Evolutionary conservation across 2,888 invertebrate species (phyloP).

Genomic region (Falcaria lacertinaria): DNA sequence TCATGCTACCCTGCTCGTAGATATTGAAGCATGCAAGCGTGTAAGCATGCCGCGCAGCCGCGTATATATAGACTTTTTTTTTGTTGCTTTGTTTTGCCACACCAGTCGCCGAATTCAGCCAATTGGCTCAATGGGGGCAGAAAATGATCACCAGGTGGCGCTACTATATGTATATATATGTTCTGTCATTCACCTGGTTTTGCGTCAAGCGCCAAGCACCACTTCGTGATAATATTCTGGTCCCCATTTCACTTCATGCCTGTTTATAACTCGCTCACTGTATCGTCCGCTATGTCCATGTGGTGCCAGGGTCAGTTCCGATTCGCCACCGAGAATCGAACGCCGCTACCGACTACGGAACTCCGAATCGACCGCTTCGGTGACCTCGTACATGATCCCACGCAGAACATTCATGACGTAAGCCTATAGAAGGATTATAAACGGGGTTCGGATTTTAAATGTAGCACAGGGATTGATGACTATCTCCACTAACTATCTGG

Average conservation of each 20-base stretch:
- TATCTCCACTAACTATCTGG: constrained; percentile 31
- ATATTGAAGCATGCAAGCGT: constrained; percentile 83
- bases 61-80: constrained; percentile 34
- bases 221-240: not conserved
- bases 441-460: constrained; percentile 14
- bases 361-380: constrained; percentile 82
- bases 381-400: constrained; percentile 71
- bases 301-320: constrained; percentile 90
- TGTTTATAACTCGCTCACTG: constrained; percentile 22
- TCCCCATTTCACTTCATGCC: not conserved
- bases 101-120: constrained; percentile 15
- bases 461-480: constrained; percentile 14
- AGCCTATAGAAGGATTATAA: constrained; percentile 41
- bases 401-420: constrained; percentile 79
- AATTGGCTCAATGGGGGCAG: not conserved
- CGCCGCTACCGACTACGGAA: constrained; percentile 86
- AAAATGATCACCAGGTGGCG: not conserved
- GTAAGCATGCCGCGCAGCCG: constrained; percentile 82
- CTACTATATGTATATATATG: too few species aligned
- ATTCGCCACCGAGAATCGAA: constrained; percentile 91
- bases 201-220: not conserved
- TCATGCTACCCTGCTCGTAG: constrained; percentile 77
- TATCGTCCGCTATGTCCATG: constrained; percentile 24
- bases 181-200: too few species aligned
- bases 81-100: constrained; percentile 39